phyloP scores from a whole-genome alignment of 1,140 invertebrate species.

The Leptestheria dahalacensis region DNA sequence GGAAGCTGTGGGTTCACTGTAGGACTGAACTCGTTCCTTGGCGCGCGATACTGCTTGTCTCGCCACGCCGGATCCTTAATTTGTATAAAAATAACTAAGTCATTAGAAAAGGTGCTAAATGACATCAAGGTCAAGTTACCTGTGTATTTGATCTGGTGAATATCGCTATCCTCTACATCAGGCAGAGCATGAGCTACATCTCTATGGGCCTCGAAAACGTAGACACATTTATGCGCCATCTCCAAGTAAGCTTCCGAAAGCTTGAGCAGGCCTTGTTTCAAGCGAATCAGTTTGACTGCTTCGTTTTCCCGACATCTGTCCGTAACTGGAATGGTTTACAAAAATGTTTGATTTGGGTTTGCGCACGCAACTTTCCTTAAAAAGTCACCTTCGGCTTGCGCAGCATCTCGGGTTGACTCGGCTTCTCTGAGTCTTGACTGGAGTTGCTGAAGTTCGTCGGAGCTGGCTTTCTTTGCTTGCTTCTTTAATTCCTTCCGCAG shows the following conservation, averaged over 20 bases:
- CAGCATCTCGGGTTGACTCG: conserved; percentile 33
- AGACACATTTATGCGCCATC: conserved; percentile 32
- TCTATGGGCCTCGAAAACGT: conserved; percentile 35
- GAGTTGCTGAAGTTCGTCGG: conserved; percentile 29
- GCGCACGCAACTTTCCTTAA: too few relatives aligned
- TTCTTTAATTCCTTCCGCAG: conserved; percentile 34
- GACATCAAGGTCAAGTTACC: conserved; percentile 20
- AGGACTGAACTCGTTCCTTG: conserved; percentile 27
- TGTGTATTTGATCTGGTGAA: conserved; percentile 34
- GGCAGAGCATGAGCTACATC: conserved; percentile 33
- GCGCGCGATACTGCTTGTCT: conserved; percentile 28
- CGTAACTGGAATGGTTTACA: conserved; percentile 28
- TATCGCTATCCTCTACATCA: conserved; percentile 32
- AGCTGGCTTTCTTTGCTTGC: conserved; percentile 29
- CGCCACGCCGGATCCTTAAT: conserved; percentile 26
- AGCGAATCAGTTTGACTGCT: conserved; percentile 36
- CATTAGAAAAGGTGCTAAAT: not conserved
- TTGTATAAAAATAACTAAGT: not conserved
- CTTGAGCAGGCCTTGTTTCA: conserved; percentile 35
- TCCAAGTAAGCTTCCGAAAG: conserved; percentile 35
- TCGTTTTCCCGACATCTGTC: conserved; percentile 36
- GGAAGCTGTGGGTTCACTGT: conserved; percentile 15
- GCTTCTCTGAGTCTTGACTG: conserved; percentile 33
- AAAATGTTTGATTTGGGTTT: too few relatives aligned
- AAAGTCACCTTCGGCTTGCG: conserved; percentile 37